Percentiles rank a stretch among this genome's conserved stretches.
Conservation (phyloP, 2,797 vertebrate genomes). For the Agapornis canus region DNA sequence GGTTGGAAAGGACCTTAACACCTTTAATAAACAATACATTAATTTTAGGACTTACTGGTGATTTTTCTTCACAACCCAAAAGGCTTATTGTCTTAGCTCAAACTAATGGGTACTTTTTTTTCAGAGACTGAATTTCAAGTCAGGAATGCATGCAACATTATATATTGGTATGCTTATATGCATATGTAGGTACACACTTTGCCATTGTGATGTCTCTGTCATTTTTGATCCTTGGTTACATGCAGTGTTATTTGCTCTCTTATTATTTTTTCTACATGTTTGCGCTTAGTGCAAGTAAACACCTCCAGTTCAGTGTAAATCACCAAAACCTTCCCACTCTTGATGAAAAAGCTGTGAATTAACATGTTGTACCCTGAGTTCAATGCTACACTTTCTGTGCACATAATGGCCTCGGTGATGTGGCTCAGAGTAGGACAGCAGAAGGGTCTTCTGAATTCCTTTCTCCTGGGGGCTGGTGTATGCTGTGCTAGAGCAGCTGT, state of each 20-base stretch:
- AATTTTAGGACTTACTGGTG: not conserved
- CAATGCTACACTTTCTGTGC: not conserved
- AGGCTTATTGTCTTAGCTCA: not conserved
- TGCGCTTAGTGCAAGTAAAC: not conserved
- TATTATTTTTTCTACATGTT: not conserved
- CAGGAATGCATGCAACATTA: not conserved
- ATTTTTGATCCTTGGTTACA: not conserved
- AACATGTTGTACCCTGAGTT: not conserved
- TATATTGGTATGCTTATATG: not conserved
- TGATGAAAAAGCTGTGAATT: rapidly evolving
- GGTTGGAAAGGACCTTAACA: not conserved
- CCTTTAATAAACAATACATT: not conserved
- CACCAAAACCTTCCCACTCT: not conserved
- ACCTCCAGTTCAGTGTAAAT: not conserved
- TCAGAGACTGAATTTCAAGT: not conserved
- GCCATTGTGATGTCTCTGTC: not conserved
- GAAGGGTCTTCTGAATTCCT: not conserved
- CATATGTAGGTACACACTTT: not conserved
- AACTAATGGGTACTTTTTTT: not conserved
- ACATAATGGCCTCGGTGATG: rapidly evolving
- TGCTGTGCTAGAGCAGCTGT: not conserved
- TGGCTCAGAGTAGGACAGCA: not conserved
- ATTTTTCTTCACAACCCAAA: not conserved
- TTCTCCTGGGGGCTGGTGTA: not conserved
- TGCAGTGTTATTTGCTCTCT: not conserved